These are phyloP conservation scores for Spongilla lacustris DNA, from an alignment of 37 sponge, comb jelly and placozoan genomes.

Conservation along the genomic window DNA sequence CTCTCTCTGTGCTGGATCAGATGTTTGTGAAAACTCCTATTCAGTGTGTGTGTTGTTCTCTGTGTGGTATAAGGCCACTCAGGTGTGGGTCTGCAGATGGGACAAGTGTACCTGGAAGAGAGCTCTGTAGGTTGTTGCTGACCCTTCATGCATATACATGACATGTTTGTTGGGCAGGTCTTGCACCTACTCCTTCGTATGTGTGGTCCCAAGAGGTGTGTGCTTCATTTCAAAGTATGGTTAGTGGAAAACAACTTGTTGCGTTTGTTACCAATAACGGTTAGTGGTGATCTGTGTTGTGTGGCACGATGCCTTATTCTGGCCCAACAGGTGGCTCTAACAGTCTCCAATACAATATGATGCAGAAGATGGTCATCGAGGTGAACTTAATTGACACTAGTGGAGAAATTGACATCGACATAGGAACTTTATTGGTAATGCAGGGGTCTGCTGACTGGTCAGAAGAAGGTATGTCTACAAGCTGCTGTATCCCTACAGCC, in stretches of 20 bases:
- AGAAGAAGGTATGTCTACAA: background rate
- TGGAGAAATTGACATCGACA: slow-evolving; percentile 24
- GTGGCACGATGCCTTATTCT: background rate
- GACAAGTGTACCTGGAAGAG: background rate
- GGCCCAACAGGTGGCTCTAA: background rate
- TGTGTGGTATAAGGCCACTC: background rate
- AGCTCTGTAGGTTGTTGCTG: background rate
- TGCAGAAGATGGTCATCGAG: background rate
- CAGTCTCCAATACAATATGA: background rate
- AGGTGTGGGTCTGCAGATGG: background rate
- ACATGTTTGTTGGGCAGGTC: background rate
- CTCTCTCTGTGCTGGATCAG: background rate
- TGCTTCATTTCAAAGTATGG: background rate
- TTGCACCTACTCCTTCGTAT: background rate
- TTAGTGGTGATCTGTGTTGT: background rate
- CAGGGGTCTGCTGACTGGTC: background rate
- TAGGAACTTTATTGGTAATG: slow-evolving; percentile 2
- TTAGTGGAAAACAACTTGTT: slow-evolving; percentile 1
- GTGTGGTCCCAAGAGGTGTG: background rate
- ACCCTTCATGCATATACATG: no score
- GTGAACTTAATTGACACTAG: slow-evolving; percentile 21
- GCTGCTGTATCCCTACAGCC: no score
- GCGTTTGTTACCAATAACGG: background rate
- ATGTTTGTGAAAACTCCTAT: background rate
- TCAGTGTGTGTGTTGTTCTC: slow-evolving; percentile 26